Conservation (phyloP, 1,140 invertebrate species). For the Aphis craccivora region DNA sequence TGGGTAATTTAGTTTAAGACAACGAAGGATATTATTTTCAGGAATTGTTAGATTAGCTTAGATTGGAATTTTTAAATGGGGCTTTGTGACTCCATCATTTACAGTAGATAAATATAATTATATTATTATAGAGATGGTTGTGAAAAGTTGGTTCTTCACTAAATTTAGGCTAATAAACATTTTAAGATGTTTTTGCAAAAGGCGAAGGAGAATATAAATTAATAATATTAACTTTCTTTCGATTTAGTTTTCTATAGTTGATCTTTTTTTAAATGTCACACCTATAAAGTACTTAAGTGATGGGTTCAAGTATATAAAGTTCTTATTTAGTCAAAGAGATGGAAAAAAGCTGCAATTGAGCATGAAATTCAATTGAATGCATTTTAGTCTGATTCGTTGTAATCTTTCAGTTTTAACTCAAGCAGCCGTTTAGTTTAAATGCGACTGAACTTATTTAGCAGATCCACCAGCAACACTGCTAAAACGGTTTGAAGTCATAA, state of each 20-base stretch:
- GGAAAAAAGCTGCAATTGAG: neutral
- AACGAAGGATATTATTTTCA: neutral
- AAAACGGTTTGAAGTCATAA: neutral
- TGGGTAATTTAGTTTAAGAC: neutral
- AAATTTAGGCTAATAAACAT: neutral
- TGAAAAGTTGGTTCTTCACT: neutral
- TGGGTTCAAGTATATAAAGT: neutral
- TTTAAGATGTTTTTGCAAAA: neutral
- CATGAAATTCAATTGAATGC: neutral
- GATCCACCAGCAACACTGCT: neutral
- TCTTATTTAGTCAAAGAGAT: neutral
- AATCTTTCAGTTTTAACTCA: neutral
- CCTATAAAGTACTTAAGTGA: neutral
- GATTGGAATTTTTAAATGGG: neutral
- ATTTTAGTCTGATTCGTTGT: neutral
- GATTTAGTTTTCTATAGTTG: neutral
- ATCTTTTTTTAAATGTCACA: neutral
- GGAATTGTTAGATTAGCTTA: neutral
- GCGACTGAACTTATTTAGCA: neutral
- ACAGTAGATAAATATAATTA: conserved; percentile 19
- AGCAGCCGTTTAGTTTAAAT: neutral
- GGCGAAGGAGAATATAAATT: neutral
- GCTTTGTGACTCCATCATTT: neutral
- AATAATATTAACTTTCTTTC: neutral
- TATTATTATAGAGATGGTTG: neutral